Base-by-base conservation (phyloP, 2,113 vertebrate species). In the Rattus norvegicus region DNA sequence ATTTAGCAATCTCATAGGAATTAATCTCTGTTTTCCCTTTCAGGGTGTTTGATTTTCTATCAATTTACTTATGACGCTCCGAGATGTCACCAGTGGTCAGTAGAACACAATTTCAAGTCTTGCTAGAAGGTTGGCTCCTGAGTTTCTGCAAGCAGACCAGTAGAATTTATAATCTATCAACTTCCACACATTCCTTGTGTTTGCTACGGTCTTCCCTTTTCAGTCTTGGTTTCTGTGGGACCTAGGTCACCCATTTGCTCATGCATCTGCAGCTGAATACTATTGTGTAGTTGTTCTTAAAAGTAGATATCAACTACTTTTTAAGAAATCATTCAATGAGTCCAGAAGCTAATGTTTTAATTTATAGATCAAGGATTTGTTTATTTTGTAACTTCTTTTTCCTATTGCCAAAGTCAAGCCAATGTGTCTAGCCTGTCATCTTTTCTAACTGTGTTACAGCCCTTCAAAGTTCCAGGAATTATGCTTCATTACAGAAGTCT, bases 351-450 rank as follows among this genome's bases (percentile, higher is more conserved):
- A 81, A 61, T 2, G 33, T 80, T 54, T 30, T 92, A 69, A 10
- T 54, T 81, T 73, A 54, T 76, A 14, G 77, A 10, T 91, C 47
- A 81, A 56, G 19, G 89, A 63, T 95, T 24, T n/a, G 59, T 70
- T 94, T 80, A 56, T 90, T 56, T 95, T 92, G 19, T 33, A 76
- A 49, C 8, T 19, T 43, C 11, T 30, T 81, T 91, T 87, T 93
- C 75, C 20, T 36, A 49, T 97, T 92, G 7, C 6, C 49, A 2
- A 49, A 76, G 26, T 26, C 61, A 80, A 59, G 36, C 7, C 22
- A 88, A 2, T 85, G 11, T 92, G 85, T 63, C 1, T 65, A 93
- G 16, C 19, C 7, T 1, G 59, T 43, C 1, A n/a, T 65, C 20
- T 77, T 95, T 84, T 59, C 1, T 49, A 72, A 94, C 77, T 87